Evolutionary conservation across 1,140 invertebrate species (phyloP).

Genomic region (Pogonomyrmex barbatus): DNA sequence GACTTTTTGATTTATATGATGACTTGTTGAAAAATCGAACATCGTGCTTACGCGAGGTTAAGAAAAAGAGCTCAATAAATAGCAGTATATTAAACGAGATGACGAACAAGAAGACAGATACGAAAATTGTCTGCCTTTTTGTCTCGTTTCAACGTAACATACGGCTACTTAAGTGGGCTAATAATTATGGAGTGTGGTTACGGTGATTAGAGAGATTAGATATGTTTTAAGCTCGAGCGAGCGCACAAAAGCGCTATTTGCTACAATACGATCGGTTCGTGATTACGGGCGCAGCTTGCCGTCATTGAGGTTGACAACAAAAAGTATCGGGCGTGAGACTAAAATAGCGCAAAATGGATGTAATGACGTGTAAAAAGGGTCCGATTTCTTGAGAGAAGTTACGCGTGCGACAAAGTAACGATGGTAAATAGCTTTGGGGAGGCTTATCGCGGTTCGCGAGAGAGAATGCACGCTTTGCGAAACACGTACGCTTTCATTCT

Average conservation of each 20-base stretch:
- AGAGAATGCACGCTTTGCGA: constrained; percentile 5
- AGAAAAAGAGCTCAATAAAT: constrained; percentile 42
- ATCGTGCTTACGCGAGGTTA: neutral
- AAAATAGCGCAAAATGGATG: constrained; percentile 12
- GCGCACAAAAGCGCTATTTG: constrained; percentile 46
- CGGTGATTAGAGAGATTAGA: constrained; percentile 40
- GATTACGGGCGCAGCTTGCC: constrained; percentile 8
- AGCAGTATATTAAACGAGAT: constrained; percentile 47
- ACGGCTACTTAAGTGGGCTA: constrained; percentile 57
- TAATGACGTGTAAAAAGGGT: constrained; percentile 11
- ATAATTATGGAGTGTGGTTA: constrained; percentile 66
- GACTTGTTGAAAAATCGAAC: constrained; percentile 47
- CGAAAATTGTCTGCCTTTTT: constrained; percentile 66
- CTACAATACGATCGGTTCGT: constrained; percentile 39
- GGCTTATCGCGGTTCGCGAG: constrained; percentile 30
- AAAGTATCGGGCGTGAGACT: constrained; percentile 18
- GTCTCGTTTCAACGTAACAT: constrained; percentile 25
- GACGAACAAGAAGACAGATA: constrained; percentile 32
- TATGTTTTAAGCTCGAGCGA: constrained; percentile 40
- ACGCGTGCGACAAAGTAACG: constrained; percentile 7
- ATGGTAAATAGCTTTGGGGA: constrained; percentile 5
- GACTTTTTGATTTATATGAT: constrained; percentile 7
- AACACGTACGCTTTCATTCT: constrained; percentile 18
- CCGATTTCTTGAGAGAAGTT: constrained; percentile 29
- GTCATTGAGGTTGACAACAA: constrained; percentile 14